phyloP scores from a whole-genome alignment of 2,888 invertebrate genomes.

The Harpagoxenus sublaevis region DNA sequence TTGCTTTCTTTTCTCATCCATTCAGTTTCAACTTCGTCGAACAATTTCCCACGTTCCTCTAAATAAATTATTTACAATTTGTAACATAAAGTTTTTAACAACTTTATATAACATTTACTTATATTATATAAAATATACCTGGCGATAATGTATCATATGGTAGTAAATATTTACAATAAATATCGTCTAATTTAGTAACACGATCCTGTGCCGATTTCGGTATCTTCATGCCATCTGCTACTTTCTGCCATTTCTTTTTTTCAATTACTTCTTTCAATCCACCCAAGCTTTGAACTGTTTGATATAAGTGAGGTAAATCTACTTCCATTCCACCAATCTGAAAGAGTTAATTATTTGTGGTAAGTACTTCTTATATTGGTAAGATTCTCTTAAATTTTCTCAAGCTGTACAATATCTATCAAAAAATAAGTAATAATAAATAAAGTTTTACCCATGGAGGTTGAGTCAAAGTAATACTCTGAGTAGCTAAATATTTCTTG shows the following conservation, averaged over 20 bases:
- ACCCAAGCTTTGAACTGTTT: constrained; percentile 94
- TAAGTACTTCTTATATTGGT: not conserved
- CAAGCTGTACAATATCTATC: constrained; percentile 21
- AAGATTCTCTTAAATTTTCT: not conserved
- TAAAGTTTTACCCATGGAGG: constrained; percentile 91
- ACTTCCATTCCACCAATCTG: constrained; percentile 96
- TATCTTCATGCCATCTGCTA: constrained; percentile 96
- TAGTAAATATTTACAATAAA: constrained; percentile 96
- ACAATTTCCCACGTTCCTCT: constrained; percentile 92
- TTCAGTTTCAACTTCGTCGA: constrained; percentile 91
- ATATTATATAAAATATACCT: constrained; percentile 84
- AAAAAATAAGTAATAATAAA: constrained; percentile 13
- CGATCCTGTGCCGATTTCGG: constrained; percentile 93
- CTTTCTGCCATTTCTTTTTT: constrained; percentile 95
- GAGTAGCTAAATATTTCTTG: constrained; percentile 92
- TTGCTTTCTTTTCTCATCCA: constrained; percentile 90
- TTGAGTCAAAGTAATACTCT: constrained; percentile 91
- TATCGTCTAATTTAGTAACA: constrained; percentile 93
- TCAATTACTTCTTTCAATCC: constrained; percentile 95
- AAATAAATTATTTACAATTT: constrained; percentile 68
- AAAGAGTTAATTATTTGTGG: constrained; percentile 71
- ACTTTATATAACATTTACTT: not conserved
- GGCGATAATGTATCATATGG: constrained; percentile 95
- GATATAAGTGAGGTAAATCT: constrained; percentile 94
- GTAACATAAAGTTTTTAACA: constrained; percentile 3